Conservation (phyloP, 2,113 vertebrate genomes). For the Cyanoliseus patagonus region DNA sequence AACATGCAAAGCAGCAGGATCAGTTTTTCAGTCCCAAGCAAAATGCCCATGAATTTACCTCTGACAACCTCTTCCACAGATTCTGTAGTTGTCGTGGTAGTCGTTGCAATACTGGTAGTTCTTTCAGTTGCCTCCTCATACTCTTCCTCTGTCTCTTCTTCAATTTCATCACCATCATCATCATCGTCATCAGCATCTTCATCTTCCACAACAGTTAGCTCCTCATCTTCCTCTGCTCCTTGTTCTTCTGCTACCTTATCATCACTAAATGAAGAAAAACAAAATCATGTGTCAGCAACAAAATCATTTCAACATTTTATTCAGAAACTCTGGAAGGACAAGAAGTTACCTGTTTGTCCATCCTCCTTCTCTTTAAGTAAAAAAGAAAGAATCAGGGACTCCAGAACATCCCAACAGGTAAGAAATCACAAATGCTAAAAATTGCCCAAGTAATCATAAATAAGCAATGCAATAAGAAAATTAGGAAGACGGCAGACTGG, state of each 20-base stretch:
- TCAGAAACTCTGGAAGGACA: neutral
- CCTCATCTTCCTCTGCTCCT: constrained; percentile 79
- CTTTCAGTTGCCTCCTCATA: constrained; percentile 87
- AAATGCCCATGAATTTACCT: constrained; percentile 77
- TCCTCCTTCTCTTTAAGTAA: neutral
- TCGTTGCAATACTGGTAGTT: constrained; percentile 93
- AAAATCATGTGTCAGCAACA: neutral
- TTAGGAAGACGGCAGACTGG: neutral
- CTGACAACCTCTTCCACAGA: constrained; percentile 97
- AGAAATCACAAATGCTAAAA: neutral
- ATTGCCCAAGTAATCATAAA: neutral
- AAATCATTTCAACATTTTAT: neutral
- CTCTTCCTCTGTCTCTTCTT: constrained; percentile 78
- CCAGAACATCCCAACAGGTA: neutral
- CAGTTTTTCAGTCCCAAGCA: neutral
- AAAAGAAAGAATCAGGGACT: neutral
- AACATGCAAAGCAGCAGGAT: neutral
- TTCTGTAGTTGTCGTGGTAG: constrained; percentile 94
- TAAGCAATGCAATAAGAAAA: neutral
- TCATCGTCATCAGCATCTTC: constrained; percentile 74
- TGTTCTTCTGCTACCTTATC: constrained; percentile 82
- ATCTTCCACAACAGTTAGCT: constrained; percentile 79
- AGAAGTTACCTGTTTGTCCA: neutral
- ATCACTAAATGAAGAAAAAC: constrained; percentile 75
- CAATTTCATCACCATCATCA: constrained; percentile 80